phyloP scores from a whole-genome alignment of 30 jellyfish, hydroid and myxozoan species.

The Pseudorhiza aurosa region DNA sequence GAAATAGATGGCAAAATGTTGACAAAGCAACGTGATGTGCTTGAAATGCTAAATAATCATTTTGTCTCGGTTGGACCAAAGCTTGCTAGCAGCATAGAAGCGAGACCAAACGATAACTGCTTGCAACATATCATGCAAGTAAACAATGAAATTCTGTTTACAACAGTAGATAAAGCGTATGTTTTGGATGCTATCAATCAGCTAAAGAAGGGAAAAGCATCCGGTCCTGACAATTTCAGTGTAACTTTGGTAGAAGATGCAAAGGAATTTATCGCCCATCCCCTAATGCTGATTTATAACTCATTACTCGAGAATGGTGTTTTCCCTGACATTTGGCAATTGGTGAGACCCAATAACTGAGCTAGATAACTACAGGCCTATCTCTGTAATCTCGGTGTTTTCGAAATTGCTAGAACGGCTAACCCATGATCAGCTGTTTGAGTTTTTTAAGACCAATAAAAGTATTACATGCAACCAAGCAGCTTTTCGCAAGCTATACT shows the following conservation, averaged over 20 bases:
- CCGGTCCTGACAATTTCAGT: too few species aligned
- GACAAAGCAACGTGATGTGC: slow-evolving; percentile 59
- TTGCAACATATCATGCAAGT: slow-evolving; percentile 60
- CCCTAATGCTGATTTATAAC: slow-evolving; percentile 54
- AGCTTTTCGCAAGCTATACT: slow-evolving; percentile 7
- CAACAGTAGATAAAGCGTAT: too few species aligned
- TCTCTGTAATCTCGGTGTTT: slow-evolving; percentile 56
- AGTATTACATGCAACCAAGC: slow-evolving; percentile 22
- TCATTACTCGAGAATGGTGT: slow-evolving; percentile 45
- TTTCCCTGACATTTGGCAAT: slow-evolving; percentile 28
- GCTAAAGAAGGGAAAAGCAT: too few species aligned
- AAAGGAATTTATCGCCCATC: too few species aligned
- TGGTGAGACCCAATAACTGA: slow-evolving; percentile 35
- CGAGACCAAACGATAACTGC: slow-evolving; percentile 64
- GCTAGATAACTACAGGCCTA: slow-evolving; percentile 37
- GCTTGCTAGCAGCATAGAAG: slow-evolving; percentile 53
- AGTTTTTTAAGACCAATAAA: slow-evolving; percentile 21
- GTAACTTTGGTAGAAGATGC: too few species aligned
- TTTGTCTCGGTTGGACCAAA: slow-evolving; percentile 65
- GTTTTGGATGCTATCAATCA: too few species aligned
- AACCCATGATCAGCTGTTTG: slow-evolving; percentile 55
- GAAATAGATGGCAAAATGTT: slow-evolving; percentile 49
- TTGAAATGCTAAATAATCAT: slow-evolving; percentile 42
- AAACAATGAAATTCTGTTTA: slow-evolving; percentile 47
- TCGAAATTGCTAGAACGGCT: slow-evolving; percentile 43